Evolutionary conservation across 1,140 invertebrate species (phyloP), one percentile per base, ranked within the genome.

Genomic region (Eueides isabella): DNA sequence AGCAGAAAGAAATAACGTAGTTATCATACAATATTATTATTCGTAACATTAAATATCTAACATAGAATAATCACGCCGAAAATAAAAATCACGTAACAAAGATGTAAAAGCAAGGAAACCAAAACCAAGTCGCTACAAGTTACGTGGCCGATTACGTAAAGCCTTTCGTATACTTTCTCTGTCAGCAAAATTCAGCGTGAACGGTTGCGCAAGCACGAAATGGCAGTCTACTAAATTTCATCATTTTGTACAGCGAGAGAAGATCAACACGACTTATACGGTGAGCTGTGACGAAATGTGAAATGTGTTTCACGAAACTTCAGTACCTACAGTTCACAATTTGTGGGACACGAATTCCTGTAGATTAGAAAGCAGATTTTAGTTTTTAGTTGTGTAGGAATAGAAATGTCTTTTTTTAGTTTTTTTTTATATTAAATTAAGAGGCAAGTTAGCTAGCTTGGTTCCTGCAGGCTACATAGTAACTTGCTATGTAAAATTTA

Each of bases 101-200:
- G 80, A 85, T 83, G 86, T 88, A 89, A 92, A 92, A 90, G 88
- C 81, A 86, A 92, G 89, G 90, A 92, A 93, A 93, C 92, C 89
- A 91, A 93, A 92, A 90, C 88, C 79, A 80, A 90, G 82, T 85
- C 84, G 87, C 80, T 87, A 83, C 85, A 84, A 79, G 89, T 92
- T 92, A 93, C 91, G 91, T 93, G 71, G 77, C 69, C 69, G 48
- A 61, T 93, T 93, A 91, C 88, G 85, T 93, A 93, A 92, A 87
- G 76, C 89, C 91, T 93, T 93, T 93, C 91, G 91, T 87, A 88
- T 89, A 92, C 91, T 93, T 93, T 93, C 91, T 91, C 91, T 90
- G 91, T 87, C 90, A 89, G 87, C 91, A 93, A 93, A 93, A 92
- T 93, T 93, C 92, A 92, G 90, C 88, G 89, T 87, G 83, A 84